Conservation (phyloP, 2,888 invertebrate species). For the Lypha dubia region DNA sequence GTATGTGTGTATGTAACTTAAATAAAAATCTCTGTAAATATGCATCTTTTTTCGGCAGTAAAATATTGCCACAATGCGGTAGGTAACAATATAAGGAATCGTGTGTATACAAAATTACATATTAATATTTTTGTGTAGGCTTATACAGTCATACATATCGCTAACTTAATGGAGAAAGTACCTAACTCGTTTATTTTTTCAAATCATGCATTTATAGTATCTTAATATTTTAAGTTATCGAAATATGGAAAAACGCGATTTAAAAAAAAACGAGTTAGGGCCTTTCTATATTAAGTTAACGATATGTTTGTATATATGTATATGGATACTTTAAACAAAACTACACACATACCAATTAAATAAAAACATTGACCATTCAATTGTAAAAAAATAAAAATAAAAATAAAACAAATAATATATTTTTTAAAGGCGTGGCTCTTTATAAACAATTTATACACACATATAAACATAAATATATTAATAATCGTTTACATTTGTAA, state of each 20-base stretch:
- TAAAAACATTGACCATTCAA: conserved; percentile 53
- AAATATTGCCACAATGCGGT: conserved; percentile 51
- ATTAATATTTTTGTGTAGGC: not conserved
- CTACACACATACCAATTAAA: not conserved
- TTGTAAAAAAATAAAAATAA: conserved; percentile 15
- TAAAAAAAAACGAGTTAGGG: too few species aligned
- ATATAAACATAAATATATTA: not conserved
- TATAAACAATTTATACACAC: conserved; percentile 25
- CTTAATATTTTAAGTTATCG: too few species aligned
- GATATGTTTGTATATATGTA: not conserved
- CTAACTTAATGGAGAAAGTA: too few species aligned
- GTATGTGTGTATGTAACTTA: conserved; percentile 1
- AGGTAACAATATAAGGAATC: conserved; percentile 51
- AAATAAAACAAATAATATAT: conserved; percentile 3
- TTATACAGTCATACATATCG: too few species aligned
- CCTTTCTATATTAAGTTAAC: too few species aligned
- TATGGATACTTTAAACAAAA: not conserved
- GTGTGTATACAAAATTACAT: not conserved
- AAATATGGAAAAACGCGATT: too few species aligned
- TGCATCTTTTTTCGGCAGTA: conserved; percentile 19
- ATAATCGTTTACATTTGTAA: not conserved
- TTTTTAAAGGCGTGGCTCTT: conserved; percentile 51
- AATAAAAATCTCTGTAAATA: not conserved
- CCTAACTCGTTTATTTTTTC: too few species aligned
- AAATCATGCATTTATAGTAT: too few species aligned